Conservation (phyloP, 2,113 vertebrate species). For the Oncorhynchus tshawytscha region DNA sequence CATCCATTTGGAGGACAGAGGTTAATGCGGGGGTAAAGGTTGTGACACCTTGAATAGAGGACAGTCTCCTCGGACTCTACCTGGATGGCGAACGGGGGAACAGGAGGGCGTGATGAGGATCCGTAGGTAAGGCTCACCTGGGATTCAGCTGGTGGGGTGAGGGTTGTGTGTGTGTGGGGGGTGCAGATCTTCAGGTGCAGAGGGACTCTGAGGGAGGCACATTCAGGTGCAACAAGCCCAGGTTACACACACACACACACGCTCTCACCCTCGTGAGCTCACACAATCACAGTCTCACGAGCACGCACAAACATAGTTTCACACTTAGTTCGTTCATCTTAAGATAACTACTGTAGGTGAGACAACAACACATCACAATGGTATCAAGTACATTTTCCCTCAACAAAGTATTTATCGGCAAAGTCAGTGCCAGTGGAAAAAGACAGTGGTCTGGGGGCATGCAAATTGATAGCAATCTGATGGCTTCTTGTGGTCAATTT, state of each 20-base stretch:
- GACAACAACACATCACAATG: too few relatives aligned
- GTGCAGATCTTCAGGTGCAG: conserved; percentile 83
- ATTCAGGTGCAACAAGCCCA: conserved; percentile 37
- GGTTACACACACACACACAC: conserved; percentile 10
- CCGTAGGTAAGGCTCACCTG: conserved; percentile 33
- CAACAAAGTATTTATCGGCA: too few relatives aligned
- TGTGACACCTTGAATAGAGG: conserved; percentile 45
- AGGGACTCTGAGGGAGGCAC: conserved; percentile 78
- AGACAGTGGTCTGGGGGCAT: too few relatives aligned
- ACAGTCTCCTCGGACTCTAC: conserved; percentile 81
- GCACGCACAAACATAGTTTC: not conserved
- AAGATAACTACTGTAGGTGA: too few relatives aligned
- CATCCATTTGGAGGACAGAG: not conserved
- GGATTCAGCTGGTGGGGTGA: conserved; percentile 71
- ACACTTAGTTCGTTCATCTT: not conserved
- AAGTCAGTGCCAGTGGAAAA: too few relatives aligned
- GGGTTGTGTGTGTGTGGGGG: conserved; percentile 31
- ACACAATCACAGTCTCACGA: not conserved
- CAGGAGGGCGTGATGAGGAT: conserved; percentile 53
- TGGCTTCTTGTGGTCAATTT: too few relatives aligned
- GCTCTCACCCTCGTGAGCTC: not conserved
- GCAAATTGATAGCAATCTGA: too few relatives aligned
- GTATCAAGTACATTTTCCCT: too few relatives aligned
- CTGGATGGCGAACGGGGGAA: conserved; percentile 82
- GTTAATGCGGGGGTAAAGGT: not conserved